Evolutionary conservation across 2,113 vertebrate species (phyloP).

Genomic region (Oreochromis tanganicae): DNA sequence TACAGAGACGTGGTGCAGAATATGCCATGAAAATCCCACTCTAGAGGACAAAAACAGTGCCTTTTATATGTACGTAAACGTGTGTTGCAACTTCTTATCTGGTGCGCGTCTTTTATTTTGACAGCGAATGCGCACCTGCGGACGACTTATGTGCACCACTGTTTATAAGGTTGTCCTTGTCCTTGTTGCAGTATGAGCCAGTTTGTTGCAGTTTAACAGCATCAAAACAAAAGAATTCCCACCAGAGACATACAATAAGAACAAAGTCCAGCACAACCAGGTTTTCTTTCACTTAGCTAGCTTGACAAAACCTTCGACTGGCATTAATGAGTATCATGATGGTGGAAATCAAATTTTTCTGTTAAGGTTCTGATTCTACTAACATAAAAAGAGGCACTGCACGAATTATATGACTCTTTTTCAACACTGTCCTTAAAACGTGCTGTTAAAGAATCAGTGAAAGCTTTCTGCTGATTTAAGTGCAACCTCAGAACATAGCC

Average conservation of each 20-base stretch:
- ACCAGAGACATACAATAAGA: neutral
- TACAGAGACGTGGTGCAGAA: no score
- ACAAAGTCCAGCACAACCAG: neutral
- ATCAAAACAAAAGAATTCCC: neutral
- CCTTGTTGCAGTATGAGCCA: neutral
- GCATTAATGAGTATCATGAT: neutral
- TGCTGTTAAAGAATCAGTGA: neutral
- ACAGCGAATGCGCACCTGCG: no score
- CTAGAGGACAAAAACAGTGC: no score
- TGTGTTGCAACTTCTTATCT: no score
- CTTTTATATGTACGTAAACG: no score
- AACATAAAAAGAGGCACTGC: neutral
- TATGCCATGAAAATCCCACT: no score
- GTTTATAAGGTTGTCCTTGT: neutral
- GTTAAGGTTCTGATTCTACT: neutral
- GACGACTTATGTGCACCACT: no score
- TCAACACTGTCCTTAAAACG: neutral
- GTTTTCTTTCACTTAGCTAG: neutral
- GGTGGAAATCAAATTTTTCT: neutral
- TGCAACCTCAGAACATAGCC: neutral
- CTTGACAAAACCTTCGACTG: neutral
- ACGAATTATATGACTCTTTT: neutral
- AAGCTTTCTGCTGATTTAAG: neutral
- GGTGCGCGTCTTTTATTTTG: no score
- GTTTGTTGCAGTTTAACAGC: neutral